These are phyloP conservation scores for Oscheius myriophilus DNA, from an alignment of 2,888 invertebrate genomes.

Conservation along the genomic window DNA sequence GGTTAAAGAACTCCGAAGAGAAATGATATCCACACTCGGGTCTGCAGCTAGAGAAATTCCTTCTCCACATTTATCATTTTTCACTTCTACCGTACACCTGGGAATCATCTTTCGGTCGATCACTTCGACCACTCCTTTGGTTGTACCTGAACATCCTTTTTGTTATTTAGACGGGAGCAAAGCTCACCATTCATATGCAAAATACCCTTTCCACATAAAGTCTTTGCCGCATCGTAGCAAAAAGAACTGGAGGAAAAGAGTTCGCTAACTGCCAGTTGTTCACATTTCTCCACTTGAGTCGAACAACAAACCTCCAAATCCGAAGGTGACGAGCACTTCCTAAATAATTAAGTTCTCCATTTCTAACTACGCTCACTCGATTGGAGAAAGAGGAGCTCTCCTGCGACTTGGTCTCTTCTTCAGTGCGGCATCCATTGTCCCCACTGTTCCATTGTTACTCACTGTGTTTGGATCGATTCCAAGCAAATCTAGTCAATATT, in stretches of 20 bases:
- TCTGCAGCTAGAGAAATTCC: background rate
- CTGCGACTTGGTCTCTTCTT: background rate
- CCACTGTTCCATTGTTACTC: constrained; percentile 10
- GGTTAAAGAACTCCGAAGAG: background rate
- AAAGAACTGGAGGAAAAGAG: too few species aligned
- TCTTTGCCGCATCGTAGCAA: background rate
- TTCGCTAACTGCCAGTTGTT: background rate
- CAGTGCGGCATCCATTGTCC: constrained; percentile 1
- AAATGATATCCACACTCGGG: background rate
- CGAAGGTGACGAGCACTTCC: background rate
- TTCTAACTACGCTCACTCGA: too few species aligned
- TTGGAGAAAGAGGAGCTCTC: too few species aligned
- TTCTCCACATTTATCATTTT: background rate
- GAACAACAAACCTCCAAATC: background rate
- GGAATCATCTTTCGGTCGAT: background rate
- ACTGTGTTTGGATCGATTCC: background rate
- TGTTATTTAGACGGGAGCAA: background rate
- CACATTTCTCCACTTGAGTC: background rate
- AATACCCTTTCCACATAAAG: background rate
- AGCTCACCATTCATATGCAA: background rate
- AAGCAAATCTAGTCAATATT: constrained; percentile 10
- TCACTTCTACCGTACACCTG: background rate
- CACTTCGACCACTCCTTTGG: background rate
- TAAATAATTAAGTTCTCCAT: background rate
- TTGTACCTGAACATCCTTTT: background rate